Evolutionary conservation across 2,113 vertebrate species (phyloP), one percentile per base, ranked within the genome.

Genomic region (Megaptera novaeangliae): DNA sequence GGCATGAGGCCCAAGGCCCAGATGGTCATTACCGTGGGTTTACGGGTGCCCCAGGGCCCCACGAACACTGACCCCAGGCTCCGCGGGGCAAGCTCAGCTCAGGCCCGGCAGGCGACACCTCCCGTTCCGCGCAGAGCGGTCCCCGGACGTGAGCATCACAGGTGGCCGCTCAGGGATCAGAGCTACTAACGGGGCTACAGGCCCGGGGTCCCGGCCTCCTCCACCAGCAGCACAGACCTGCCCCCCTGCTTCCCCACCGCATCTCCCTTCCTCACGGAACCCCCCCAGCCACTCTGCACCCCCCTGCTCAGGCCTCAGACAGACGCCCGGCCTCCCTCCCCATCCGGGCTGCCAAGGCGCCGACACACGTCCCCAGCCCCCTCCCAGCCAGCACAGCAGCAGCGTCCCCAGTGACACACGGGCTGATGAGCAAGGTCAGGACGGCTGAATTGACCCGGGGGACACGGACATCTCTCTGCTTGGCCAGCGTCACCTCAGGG

Each of bases 1-100:
- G 95, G 2, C 23, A 96, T 75, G 96, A 97, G 55, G 74, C 78
- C 81, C 96, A 84, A 91, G 68, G 95, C 57, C 75, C 71, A 64
- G 57, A 23, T 83, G 86, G 78, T 95, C 63, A 97, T 63, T 71
- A 27, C 74, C 92, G 12, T 25, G 63, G 27, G 92, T 91, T 98
- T 95, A 97, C 59, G 41, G 93, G 88, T 36, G 49, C 95, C 85
- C 64, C 85, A 89, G 57, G 82, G 82, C 41, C 52, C 81, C 66
- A 0, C 2, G 49, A 84, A 44, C 84, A 95, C 87, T 61, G 59
- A 83, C 57, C 86, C 27, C 64, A 95, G 81, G 96, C 87, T 96
- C 91, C 93, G 41, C 29, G 86, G 57, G 86, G 44, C 59, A 95
- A 44, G 66, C 75, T 11, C 34, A 39, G 77, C 89, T 96, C 81